Percentiles rank a stretch among this genome's conserved stretches.
phyloP scores from a whole-genome alignment of 2,113 vertebrate species.

The Gambusia affinis region DNA sequence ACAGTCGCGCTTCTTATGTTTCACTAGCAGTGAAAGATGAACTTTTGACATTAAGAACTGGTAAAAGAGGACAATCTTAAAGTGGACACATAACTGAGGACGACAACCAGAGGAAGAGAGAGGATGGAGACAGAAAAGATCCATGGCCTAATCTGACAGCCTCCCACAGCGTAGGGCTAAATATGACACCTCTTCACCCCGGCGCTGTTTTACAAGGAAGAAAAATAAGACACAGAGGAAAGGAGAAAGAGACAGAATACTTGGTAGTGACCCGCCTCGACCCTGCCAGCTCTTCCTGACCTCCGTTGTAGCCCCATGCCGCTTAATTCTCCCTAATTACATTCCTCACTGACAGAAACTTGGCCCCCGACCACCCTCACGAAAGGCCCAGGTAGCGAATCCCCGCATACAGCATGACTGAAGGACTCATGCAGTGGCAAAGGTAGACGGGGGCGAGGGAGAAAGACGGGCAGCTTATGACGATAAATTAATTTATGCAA shows the following conservation, averaged over 20 bases:
- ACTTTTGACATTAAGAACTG: not conserved
- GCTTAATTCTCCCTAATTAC: constrained; percentile 95
- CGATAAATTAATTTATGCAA: constrained; percentile 79
- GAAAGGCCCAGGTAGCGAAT: constrained; percentile 81
- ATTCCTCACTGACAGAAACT: constrained; percentile 93
- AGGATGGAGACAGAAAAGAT: constrained; percentile 28
- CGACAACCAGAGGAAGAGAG: constrained; percentile 21
- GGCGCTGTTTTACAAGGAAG: constrained; percentile 57
- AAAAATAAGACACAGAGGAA: constrained; percentile 38
- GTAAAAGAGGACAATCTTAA: constrained; percentile 3
- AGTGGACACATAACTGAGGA: not conserved
- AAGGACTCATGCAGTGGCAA: constrained; percentile 58
- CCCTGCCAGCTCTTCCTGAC: constrained; percentile 86
- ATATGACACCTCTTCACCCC: constrained; percentile 72
- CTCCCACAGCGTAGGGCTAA: constrained; percentile 60
- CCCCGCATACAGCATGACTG: constrained; percentile 40
- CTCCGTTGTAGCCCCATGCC: constrained; percentile 84
- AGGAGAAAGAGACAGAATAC: constrained; percentile 78
- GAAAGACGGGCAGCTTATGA: constrained; percentile 52
- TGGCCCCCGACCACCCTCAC: constrained; percentile 81
- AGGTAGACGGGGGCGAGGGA: constrained; percentile 18
- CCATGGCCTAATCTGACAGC: constrained; percentile 49
- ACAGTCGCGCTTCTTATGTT: not conserved
- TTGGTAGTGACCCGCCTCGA: constrained; percentile 86
- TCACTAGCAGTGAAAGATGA: not conserved